These are phyloP conservation scores for Phenganax marumi DNA, from an alignment of 92 coral and sea anemone species.

Conservation along the genomic window DNA sequence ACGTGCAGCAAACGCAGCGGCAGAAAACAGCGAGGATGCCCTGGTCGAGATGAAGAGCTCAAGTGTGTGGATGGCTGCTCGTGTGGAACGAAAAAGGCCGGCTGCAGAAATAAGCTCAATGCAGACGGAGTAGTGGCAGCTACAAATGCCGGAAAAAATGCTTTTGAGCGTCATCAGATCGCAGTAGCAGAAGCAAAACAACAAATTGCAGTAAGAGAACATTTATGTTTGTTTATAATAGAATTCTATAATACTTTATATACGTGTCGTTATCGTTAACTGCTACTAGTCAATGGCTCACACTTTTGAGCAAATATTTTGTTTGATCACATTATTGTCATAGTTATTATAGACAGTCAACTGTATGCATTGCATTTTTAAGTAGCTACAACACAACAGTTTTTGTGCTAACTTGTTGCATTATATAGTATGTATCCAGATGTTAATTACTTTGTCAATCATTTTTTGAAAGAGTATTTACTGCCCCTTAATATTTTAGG, in stretches of 20 bases:
- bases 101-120: conserved; percentile 42
- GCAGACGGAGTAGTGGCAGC: conserved; percentile 5
- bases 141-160: conserved; percentile 45
- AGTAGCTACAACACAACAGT: too few relatives aligned
- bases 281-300: not conserved
- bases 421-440: not conserved
- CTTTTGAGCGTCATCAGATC: conserved; percentile 50
- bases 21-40: conserved; percentile 52
- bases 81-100: conserved; percentile 52
- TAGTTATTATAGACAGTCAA: too few relatives aligned
- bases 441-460: not conserved
- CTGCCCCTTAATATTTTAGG: conserved; percentile 13
- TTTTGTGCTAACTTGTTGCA: too few relatives aligned
- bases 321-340: too few relatives aligned
- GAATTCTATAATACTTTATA: not conserved
- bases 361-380: too few relatives aligned
- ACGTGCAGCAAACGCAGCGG: conserved; percentile 52
- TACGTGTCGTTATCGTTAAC: conserved; percentile 16
- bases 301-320: too few relatives aligned
- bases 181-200: conserved; percentile 35
- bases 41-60: conserved; percentile 49
- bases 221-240: not conserved
- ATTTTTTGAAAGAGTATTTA: not conserved
- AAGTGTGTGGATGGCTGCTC: conserved; percentile 51
- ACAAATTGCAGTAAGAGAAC: conserved; percentile 1